Evolutionary conservation across 2,888 invertebrate species (phyloP), one percentile per base, ranked within the genome.

Genomic region (Trissolcus japonicus): DNA sequence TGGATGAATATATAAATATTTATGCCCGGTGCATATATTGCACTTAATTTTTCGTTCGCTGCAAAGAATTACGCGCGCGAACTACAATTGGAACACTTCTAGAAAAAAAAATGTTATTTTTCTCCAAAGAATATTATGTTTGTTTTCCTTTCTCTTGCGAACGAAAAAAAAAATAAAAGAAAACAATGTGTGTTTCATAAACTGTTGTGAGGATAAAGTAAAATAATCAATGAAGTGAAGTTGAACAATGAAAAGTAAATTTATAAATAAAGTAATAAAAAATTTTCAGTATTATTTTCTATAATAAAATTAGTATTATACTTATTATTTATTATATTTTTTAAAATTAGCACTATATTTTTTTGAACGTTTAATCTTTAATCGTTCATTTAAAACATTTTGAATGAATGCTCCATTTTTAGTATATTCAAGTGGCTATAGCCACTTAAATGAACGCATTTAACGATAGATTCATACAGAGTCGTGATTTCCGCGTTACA

Each of bases 1-100:
- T 35, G 35, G 9, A 35, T 14, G 46, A 46, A 46, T 46, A 46
- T 16, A 46, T 46, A 46, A 46, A 46, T 46, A 46, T 46, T 46
- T 46, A 46, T 46, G 16, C 16, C 16, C 46, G 16, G 16, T 14
- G 16, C n/a, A 46, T 46, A 46, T 46, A 46, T 46, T 46, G 46
- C 46, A 46, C 46, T 16, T 46, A 46, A 46, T 46, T 46, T 46
- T 46, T 46, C 1, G 9, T 14, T 7, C 16, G 7, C 16, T 46
- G 4, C 14, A n/a, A 46, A 46, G 46, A 1, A 35, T 35, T 35
- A 35, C 11, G 14, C 16, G 46, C 16, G 16, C 46, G 46, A 46
- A 46, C 7, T 6, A 16, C 46, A 46, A 46, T 16, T 46, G 46
- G 1, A 7, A 1, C 16, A n/a, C 16, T 46, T 46, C 6, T 46